phyloP scores from a whole-genome alignment of 2,113 vertebrate genomes.

The Oreochromis tanganicae region DNA sequence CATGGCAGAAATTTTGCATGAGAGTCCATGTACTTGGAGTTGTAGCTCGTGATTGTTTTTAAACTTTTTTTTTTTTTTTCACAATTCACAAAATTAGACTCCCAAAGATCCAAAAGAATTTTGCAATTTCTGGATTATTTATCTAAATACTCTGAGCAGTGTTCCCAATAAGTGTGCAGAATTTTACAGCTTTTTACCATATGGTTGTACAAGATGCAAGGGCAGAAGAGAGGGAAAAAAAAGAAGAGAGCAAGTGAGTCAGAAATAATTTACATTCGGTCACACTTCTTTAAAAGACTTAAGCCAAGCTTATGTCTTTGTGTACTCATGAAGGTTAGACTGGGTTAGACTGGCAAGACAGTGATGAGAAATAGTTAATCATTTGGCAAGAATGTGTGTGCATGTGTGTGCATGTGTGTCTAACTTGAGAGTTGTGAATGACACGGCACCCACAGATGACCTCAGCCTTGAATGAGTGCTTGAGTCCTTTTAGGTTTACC shows the following conservation, averaged over 20 bases:
- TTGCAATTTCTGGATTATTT: background rate
- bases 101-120: background rate
- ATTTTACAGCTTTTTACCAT: background rate
- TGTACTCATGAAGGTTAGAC: background rate
- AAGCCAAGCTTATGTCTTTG: background rate
- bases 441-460: background rate
- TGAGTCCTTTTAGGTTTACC: background rate
- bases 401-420: background rate
- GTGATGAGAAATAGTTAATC: background rate
- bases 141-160: background rate
- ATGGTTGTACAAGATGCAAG: background rate
- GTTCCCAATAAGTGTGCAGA: background rate
- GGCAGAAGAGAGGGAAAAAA: background rate
- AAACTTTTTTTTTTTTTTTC: background rate
- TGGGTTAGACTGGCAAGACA: background rate
- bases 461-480: background rate
- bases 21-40: background rate
- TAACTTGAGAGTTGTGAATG: constrained; percentile 7
- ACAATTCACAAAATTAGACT: background rate
- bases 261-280: background rate
- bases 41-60: background rate
- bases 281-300: background rate
- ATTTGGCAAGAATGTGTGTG: background rate
- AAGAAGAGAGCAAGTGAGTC: background rate
- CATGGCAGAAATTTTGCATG: background rate